Base-by-base conservation (phyloP, 2,113 vertebrate species). In the Alectura lathami region DNA sequence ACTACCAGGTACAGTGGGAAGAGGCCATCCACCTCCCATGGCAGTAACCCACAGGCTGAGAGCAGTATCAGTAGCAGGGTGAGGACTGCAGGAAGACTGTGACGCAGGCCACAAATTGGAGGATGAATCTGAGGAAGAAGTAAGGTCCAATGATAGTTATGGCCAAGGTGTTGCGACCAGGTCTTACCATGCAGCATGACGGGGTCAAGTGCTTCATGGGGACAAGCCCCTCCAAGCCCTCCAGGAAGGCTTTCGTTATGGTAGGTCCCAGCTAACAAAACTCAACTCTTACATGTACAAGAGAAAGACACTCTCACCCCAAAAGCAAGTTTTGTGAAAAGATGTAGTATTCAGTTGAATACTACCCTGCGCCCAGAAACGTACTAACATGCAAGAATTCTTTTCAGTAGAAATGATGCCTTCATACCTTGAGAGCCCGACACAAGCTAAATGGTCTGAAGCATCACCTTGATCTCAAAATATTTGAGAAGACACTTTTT, bases 281-380 rank as follows among this genome's bases (percentile, higher is more conserved):
- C 23, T 26, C 38, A 26, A n/a, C 48, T 57, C n/a, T 83, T 57
- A 64, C 8, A 45, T 4, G 50, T 24, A 67, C 34, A 54, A 59
- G 27, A 42, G 5, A 64, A 68, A 92, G 22, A n/a, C 16, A 40
- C 13, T 7, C 4, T 32, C 29, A 59, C 4, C 43, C 38, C 30
- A 32, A 54, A 73, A 74, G 20, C 8, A 54, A 53, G 43, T 27
- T 43, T 53, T 75, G 22, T 54, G 43, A 60, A 86, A 86, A 79
- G 14, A 43, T 11, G 17, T 6, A 42, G 38, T 13, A 45, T 38
- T 80, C 1, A 2, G 6, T 13, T 66, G 45, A 80, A 53, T 75
- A 59, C 51, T 66, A 32, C 3, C 8, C 3, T 0, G 0, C 15
- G 12, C 27, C 22, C 8, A 67, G 32, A 32, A 18, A 43, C 21